Evolutionary conservation across 2,888 invertebrate genomes (phyloP).

Genomic region (Isoperla grammatica): DNA sequence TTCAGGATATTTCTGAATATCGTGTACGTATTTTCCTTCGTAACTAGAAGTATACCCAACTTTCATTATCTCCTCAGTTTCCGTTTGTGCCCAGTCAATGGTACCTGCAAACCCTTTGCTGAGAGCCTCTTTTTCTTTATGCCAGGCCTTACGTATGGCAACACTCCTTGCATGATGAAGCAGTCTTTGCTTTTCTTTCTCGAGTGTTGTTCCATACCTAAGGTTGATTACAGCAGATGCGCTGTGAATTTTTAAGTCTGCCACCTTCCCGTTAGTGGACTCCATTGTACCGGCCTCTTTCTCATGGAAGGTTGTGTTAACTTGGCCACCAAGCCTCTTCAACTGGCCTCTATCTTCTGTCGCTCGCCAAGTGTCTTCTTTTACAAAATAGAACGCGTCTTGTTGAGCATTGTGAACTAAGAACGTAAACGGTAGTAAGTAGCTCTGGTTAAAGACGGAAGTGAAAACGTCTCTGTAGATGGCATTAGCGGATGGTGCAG

Average conservation of each 20-base stretch:
- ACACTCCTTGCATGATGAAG: conserved; percentile 84
- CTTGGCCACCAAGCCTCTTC: conserved; percentile 82
- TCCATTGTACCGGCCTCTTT: conserved; percentile 47
- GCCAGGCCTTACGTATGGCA: conserved; percentile 89
- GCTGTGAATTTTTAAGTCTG: conserved; percentile 88
- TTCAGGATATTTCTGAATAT: conserved; percentile 84
- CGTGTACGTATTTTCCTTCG: conserved; percentile 88
- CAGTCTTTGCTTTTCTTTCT: conserved; percentile 81
- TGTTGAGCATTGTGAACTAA: conserved; percentile 84
- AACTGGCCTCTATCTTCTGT: conserved; percentile 83
- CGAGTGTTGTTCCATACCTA: conserved; percentile 89
- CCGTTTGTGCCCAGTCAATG: conserved; percentile 81
- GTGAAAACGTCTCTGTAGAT: conserved; percentile 90
- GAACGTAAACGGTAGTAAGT: conserved; percentile 79
- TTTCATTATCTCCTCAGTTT: conserved; percentile 83
- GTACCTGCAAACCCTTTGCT: conserved; percentile 70
- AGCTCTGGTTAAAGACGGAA: conserved; percentile 85
- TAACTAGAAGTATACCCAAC: conserved; percentile 78
- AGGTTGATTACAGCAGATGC: conserved; percentile 86
- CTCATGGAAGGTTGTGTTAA: conserved; percentile 89
- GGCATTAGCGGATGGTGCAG: conserved; percentile 83
- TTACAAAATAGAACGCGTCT: conserved; percentile 90
- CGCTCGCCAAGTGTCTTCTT: conserved; percentile 85
- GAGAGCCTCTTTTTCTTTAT: conserved; percentile 79
- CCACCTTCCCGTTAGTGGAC: conserved; percentile 38